Evolutionary conservation across 2,888 invertebrate genomes (phyloP).

Genomic region (Augochlorella aurata): DNA sequence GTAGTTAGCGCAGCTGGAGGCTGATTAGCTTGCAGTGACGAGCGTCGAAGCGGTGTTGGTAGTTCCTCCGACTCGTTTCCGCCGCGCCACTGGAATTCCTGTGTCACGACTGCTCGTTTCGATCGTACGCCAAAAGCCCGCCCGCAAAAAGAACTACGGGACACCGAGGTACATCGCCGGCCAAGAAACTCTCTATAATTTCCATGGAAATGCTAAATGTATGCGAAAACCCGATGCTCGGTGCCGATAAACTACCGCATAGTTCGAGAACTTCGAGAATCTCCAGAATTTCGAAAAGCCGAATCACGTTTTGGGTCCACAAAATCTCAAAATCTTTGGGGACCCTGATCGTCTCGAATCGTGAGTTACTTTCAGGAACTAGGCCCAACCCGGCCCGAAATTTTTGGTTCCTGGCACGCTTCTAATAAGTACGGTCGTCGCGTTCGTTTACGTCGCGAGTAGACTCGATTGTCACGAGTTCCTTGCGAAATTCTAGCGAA

Average conservation of each 20-base stretch:
- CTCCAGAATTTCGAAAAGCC: no score
- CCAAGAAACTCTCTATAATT: constrained; percentile 36
- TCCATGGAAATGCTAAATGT: constrained; percentile 19
- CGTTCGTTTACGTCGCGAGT: constrained; percentile 39
- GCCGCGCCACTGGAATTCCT: constrained; percentile 9
- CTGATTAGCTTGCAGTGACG: constrained; percentile 20
- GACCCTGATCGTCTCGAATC: no score
- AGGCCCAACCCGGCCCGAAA: no score
- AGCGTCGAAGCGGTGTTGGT: background rate
- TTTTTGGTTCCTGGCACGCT: no score
- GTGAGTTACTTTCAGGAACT: no score
- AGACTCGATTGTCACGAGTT: background rate
- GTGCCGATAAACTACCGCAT: no score
- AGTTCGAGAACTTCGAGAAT: no score
- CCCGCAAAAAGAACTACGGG: constrained; percentile 24
- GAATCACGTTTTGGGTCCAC: no score
- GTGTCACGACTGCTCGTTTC: constrained; percentile 3
- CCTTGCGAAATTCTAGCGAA: background rate
- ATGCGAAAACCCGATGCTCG: no score
- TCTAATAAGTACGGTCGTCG: constrained; percentile 32
- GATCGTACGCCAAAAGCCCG: constrained; percentile 14
- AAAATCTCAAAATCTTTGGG: no score
- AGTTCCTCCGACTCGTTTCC: constrained; percentile 24
- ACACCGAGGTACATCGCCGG: constrained; percentile 1
- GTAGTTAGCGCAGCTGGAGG: constrained; percentile 17